Evolutionary conservation across 2,797 vertebrate species (phyloP), one percentile per base, ranked within the genome.

Genomic region (Spheniscus humboldti): DNA sequence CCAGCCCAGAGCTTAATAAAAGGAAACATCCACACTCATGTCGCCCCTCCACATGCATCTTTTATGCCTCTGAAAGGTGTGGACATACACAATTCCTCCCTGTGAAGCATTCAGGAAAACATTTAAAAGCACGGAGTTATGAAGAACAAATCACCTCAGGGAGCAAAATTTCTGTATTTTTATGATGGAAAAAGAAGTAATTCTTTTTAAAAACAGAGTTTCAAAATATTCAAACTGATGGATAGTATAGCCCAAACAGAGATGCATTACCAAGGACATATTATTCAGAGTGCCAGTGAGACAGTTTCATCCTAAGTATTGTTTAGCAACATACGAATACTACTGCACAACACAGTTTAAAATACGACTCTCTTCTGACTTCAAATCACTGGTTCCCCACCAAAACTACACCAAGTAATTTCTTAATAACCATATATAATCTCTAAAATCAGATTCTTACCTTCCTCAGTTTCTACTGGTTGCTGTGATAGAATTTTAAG

Each of bases 401-500:
- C 35, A 56, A n/a, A 92, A 85, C 28, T 24, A 11, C 28, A 73
- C 23, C 15, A 73, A 39, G n/a, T 39, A 30, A 85, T 59, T 72
- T 83, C 45, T 90, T 52, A 91, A 76, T 50, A 89, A 62, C 18
- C 39, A 78, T 5, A 11, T 8, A 81, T 30, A 30, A 92, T 45
- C 47, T 80, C 56, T 24, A 73, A 50, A 66, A 71, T 77, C 80
- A 91, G 50, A 76, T 35, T 77, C 98, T 97, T 94, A 99, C 99
- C 98, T 98, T 99, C 99, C 92, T 99, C 99, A 93, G 96, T 85
- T 94, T 98, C 98, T 94, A 99, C 99, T 88, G 98, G 97, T 89
- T 99, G 99, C 72, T 99, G 98, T 5, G 99, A 99, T 27, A 99
- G 98, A 92, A 99, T 99, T 86, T 99, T 98, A 43, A 98, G 97